Evolutionary conservation across 2,797 vertebrate genomes (phyloP).

Genomic region (Poeciliopsis gracilis): DNA sequence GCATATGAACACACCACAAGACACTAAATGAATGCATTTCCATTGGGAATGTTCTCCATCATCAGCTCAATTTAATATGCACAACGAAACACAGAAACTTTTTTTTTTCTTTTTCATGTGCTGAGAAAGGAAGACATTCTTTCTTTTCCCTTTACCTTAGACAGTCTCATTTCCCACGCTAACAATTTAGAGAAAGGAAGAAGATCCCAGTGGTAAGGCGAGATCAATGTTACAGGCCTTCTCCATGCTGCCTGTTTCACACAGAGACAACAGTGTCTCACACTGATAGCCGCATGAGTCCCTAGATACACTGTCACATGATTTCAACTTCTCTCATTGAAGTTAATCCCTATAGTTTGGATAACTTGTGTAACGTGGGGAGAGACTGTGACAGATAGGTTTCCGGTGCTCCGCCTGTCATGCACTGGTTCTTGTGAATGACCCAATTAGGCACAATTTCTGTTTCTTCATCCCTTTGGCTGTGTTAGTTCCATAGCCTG

Average conservation of each 20-base stretch:
- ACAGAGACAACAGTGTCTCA: slow-evolving; percentile 70
- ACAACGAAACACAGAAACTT: neutral
- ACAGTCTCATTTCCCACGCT: slow-evolving; percentile 22
- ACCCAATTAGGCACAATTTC: slow-evolving; percentile 62
- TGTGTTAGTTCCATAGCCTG: slow-evolving; percentile 42
- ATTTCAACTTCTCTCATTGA: slow-evolving; percentile 37
- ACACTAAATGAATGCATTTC: neutral
- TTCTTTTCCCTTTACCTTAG: slow-evolving; percentile 4
- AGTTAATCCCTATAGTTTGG: slow-evolving; percentile 48
- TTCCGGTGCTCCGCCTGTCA: slow-evolving; percentile 59
- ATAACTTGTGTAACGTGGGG: slow-evolving; percentile 55
- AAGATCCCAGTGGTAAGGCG: slow-evolving; percentile 33
- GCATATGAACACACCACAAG: neutral
- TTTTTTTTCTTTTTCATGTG: neutral
- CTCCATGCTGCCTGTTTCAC: slow-evolving; percentile 57
- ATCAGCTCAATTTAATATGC: neutral
- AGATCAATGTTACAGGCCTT: slow-evolving; percentile 69
- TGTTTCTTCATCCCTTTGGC: slow-evolving; percentile 46
- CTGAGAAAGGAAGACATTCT: neutral
- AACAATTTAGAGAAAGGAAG: slow-evolving; percentile 33
- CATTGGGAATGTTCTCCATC: neutral
- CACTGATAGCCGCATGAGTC: slow-evolving; percentile 60
- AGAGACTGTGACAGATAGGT: slow-evolving; percentile 55
- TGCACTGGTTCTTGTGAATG: slow-evolving; percentile 73
- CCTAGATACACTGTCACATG: slow-evolving; percentile 71